phyloP scores from a whole-genome alignment of 2,888 invertebrate species.

The Thereva nobilitata region DNA sequence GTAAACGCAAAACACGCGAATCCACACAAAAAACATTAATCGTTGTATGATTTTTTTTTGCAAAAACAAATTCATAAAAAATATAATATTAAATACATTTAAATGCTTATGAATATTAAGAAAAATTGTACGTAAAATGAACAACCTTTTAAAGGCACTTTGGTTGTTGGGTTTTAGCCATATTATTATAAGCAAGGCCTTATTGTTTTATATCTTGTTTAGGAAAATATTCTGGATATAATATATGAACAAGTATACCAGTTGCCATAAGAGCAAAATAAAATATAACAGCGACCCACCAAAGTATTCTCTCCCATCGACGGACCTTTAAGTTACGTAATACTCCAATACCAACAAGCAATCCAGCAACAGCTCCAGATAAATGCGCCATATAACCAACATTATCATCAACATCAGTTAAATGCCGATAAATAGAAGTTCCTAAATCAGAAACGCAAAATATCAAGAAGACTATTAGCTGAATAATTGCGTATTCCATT shows the following conservation, averaged over 20 bases:
- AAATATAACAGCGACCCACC: slow-evolving; percentile 78
- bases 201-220: slow-evolving; percentile 46
- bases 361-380: slow-evolving; percentile 86
- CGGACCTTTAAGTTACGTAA: slow-evolving; percentile 80
- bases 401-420: slow-evolving; percentile 70
- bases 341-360: slow-evolving; percentile 78
- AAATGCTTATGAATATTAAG: slow-evolving; percentile 1
- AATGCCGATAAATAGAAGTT: slow-evolving; percentile 88
- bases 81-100: neutral
- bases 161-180: slow-evolving; percentile 8
- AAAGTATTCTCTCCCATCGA: slow-evolving; percentile 78
- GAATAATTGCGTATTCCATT: slow-evolving; percentile 91
- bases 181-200: slow-evolving; percentile 27
- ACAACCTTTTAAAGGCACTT: slow-evolving; percentile 28
- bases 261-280: slow-evolving; percentile 72
- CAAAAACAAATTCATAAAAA: slow-evolving; percentile 12
- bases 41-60: slow-evolving; percentile 5
- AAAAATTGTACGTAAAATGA: slow-evolving; percentile 28
- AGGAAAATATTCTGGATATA: slow-evolving; percentile 65
- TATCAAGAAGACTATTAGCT: slow-evolving; percentile 79
- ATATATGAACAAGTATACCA: slow-evolving; percentile 74
- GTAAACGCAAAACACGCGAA: no score
- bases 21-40: no score
- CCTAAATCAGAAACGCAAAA: slow-evolving; percentile 84
- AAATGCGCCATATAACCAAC: slow-evolving; percentile 95